Conservation (phyloP, 1,140 invertebrate genomes). For the Drosophila auraria region DNA sequence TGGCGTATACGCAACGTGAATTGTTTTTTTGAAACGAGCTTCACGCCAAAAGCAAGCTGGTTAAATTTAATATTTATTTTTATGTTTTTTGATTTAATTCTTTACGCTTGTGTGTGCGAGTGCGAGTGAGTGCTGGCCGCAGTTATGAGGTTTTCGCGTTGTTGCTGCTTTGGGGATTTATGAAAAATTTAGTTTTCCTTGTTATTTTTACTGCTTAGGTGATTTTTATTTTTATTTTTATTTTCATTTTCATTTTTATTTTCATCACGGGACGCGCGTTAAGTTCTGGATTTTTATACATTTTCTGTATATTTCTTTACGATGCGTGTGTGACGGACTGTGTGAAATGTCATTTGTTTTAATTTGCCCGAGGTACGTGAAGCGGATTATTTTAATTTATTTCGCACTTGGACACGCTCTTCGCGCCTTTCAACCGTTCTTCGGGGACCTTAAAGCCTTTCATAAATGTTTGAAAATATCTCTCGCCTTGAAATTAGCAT, state of each 20-base stretch:
- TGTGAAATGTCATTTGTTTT: slow-evolving; percentile 61
- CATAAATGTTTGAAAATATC: slow-evolving; percentile 10
- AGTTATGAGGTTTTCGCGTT: slow-evolving; percentile 35
- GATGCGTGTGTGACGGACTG: slow-evolving; percentile 20
- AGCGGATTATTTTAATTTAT: slow-evolving; percentile 64
- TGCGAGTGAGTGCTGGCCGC: slow-evolving; percentile 8
- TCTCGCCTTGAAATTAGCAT: slow-evolving; percentile 25
- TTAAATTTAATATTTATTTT: slow-evolving; percentile 64
- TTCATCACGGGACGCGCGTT: slow-evolving; percentile 43
- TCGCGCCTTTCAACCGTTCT: background rate
- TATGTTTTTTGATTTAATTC: slow-evolving; percentile 58
- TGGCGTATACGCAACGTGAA: slow-evolving; percentile 49
- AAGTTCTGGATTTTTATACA: slow-evolving; percentile 23
- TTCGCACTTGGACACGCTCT: slow-evolving; percentile 31
- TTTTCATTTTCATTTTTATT: slow-evolving; percentile 47
- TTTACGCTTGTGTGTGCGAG: background rate
- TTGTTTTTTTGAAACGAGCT: slow-evolving; percentile 14
- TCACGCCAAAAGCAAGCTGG: slow-evolving; percentile 22
- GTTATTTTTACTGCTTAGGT: slow-evolving; percentile 58
- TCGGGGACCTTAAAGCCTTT: background rate
- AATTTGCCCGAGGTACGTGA: slow-evolving; percentile 46
- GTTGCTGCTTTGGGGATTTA: slow-evolving; percentile 49
- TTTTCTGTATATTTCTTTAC: slow-evolving; percentile 34
- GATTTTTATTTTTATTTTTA: slow-evolving; percentile 46
- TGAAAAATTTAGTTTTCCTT: slow-evolving; percentile 61